Percentiles rank a stretch among this genome's conserved stretches.
phyloP scores from a whole-genome alignment of 2,888 invertebrate species.

The Dastarcus helophoroides region DNA sequence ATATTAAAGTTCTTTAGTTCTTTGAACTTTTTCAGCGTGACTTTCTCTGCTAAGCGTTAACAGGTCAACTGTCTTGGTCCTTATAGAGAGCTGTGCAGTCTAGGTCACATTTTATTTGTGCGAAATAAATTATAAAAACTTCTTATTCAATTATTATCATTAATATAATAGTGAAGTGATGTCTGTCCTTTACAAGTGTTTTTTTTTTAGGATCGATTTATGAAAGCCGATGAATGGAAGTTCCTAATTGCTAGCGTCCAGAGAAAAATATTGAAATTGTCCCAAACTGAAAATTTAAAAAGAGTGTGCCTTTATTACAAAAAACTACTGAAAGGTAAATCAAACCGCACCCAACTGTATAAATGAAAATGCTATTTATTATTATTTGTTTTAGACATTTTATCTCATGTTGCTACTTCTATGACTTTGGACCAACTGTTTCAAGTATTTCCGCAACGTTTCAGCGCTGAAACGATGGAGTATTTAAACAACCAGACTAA shows the following conservation, averaged over 20 bases:
- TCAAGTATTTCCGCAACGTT: slow-evolving; percentile 35
- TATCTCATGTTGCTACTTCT: slow-evolving; percentile 37
- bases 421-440: slow-evolving; percentile 36
- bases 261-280: slow-evolving; percentile 30
- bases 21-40: too few relatives aligned
- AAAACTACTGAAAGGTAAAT: slow-evolving; percentile 31
- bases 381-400: slow-evolving; percentile 32
- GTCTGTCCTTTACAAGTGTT: too few relatives aligned
- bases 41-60: too few relatives aligned
- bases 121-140: too few relatives aligned
- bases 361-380: slow-evolving; percentile 4
- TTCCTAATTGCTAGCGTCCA: slow-evolving; percentile 35
- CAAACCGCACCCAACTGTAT: background rate
- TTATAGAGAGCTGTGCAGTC: too few relatives aligned
- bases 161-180: too few relatives aligned
- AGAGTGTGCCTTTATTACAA: slow-evolving; percentile 32
- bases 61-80: too few relatives aligned
- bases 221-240: slow-evolving; percentile 37
- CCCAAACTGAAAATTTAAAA: slow-evolving; percentile 26
- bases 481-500: slow-evolving; percentile 5
- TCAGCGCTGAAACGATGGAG: slow-evolving; percentile 22
- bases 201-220: slow-evolving; percentile 34
- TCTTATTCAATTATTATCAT: too few relatives aligned
- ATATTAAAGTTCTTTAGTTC: too few relatives aligned
- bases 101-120: too few relatives aligned